Base-by-base conservation (phyloP, 2,113 vertebrate species). In the Sorex araneus region DNA sequence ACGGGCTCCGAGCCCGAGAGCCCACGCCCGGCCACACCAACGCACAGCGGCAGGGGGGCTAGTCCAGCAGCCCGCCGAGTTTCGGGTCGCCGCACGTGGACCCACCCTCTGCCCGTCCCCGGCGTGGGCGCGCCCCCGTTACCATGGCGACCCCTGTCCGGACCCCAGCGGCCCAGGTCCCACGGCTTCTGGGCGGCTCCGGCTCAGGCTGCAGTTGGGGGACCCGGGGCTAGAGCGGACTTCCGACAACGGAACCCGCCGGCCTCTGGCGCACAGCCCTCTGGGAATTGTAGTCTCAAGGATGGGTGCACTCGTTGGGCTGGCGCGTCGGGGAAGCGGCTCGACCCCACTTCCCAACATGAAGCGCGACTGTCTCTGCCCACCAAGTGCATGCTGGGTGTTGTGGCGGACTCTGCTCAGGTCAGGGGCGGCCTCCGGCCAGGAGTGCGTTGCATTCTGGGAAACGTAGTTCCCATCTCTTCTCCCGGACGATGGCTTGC, bases 101-200 rank as follows among this genome's bases (percentile, higher is more conserved):
- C 92, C 87, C 89, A 89, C 92, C 86, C 91, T 75, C 81, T 3
- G 18, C 91, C 64, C 10, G 40, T 36, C 54, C 89, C 89, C 32
- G 13, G 63, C 40, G 40, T 73, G 78, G 36, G 87, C 74, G 89
- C 81, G 88, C 89, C 79, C 80, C 81, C 28, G 95, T 97, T 95
- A 97, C 97, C 97, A 97, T 97, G 90, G 64, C 66, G 95, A 94
- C 77, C 93, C 94, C 85, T 18, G 87, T 94, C 87, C 47, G 82
- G 92, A 94, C 95, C 94, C 94, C 94, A 82, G 80, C 57, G 79
- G 79, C 88, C 90, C 76, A 0, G 60, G 85, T 95, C 92, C 95
- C 84, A 32, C 85, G 71, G 94, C 90, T 70, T 93, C 95, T 87
- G 90, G 90, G 86, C 19, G 30, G 89, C 94, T 97, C 69, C 1